Base-by-base conservation (phyloP, 1,140 invertebrate species). In the Gryllus bimaculatus region DNA sequence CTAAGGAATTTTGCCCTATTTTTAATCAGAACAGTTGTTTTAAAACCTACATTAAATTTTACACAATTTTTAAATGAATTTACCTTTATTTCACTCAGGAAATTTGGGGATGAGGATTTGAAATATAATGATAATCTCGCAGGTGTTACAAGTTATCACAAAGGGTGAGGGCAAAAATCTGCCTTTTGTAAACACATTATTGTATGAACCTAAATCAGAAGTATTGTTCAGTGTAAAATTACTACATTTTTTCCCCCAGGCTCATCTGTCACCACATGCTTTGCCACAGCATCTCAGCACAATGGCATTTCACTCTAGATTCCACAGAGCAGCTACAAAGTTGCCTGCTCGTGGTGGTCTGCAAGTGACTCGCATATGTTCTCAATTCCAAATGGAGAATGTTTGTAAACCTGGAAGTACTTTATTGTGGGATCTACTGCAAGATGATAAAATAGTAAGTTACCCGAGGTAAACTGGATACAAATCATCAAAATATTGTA, bases 341-440 rank as follows among this genome's bases (percentile, higher is more conserved):
- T 83, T 84, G 6, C 81, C 84, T 0, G 82, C 85, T 49, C 21
- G 74, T 18, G 48, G 48, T 2, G 39, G 82, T 83, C 1, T 81
- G 85, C 76, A 83, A 79, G 83, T 84, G 10, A 83, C 86, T 8
- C 85, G 86, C 20, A 82, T 90, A 75, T 81, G 85, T 79, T 84
- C 88, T 8, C 87, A 89, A 76, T 92, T 92, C 78, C 92, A 92
- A 83, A 88, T 94, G 39, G 93, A 93, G 80, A 92, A 93, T 83
- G 94, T 96, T 48, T 95, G 94, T 82, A 91, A 94, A 83, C 93
- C 94, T 73, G 96, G 96, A 0, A 95, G 95, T 84, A 98, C 96
- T 8, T 84, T 98, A 49, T 87, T 98, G 0, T 98, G 96, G 96
- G 96, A 98, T 88, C 86, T 98, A 77, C 85, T 98, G 74, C 96